Percentiles rank a stretch among this genome's conserved stretches.
These are phyloP conservation scores for Meles meles DNA, from an alignment of 2,113 vertebrate species.

Conservation along the genomic window DNA sequence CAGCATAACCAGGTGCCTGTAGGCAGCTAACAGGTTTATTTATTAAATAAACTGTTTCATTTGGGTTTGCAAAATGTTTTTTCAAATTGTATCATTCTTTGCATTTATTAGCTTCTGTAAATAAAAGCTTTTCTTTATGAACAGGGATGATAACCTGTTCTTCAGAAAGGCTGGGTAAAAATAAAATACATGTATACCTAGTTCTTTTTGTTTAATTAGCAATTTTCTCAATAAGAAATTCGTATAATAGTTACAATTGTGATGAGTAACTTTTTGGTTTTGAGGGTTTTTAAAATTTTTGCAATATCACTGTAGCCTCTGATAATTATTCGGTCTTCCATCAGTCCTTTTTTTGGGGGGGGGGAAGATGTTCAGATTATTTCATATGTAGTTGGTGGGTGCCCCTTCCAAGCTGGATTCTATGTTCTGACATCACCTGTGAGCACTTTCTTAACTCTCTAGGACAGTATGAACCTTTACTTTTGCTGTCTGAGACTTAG, in stretches of 20 bases:
- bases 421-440: background rate
- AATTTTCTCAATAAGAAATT: background rate
- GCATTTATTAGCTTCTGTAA: background rate
- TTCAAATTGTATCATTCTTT: background rate
- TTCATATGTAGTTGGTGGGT: background rate
- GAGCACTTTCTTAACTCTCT: background rate
- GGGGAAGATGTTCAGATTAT: background rate
- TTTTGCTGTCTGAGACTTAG: background rate
- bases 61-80: background rate
- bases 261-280: background rate
- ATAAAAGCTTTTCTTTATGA: background rate
- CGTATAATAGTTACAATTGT: background rate
- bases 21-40: background rate
- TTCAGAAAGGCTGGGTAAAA: background rate
- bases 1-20: background rate
- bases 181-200: background rate
- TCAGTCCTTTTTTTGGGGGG: background rate
- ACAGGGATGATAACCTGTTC: background rate
- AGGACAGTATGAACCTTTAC: background rate
- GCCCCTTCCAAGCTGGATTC: background rate
- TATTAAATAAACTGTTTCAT: background rate
- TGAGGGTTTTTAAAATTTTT: background rate
- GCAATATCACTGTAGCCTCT: background rate
- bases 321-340: background rate
- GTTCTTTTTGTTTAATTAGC: constrained; percentile 11